Evolutionary conservation across 2,888 invertebrate genomes (phyloP).

Genomic region (Drosophila fulvimacula): DNA sequence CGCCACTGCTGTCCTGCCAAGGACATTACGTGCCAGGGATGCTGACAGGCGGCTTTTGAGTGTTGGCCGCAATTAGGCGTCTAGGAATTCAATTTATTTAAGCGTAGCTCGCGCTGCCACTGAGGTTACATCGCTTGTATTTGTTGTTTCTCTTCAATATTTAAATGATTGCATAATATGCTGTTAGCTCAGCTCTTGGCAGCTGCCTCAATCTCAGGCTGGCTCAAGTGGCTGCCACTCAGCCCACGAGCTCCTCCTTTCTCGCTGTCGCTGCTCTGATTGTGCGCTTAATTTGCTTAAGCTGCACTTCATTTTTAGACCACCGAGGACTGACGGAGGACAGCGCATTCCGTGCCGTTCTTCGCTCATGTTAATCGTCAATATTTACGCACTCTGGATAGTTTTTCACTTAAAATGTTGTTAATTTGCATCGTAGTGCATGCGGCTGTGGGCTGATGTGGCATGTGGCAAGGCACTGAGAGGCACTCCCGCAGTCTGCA

Average conservation of each 20-base stretch:
- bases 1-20: slow-evolving; percentile 34
- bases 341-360: background rate
- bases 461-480: slow-evolving; percentile 7
- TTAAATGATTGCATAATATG: slow-evolving; percentile 76
- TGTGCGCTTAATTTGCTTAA: slow-evolving; percentile 77
- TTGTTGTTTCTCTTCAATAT: slow-evolving; percentile 47
- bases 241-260: slow-evolving; percentile 2
- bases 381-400: slow-evolving; percentile 62
- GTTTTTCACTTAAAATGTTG: slow-evolving; percentile 71
- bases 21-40: slow-evolving; percentile 65
- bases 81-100: slow-evolving; percentile 77
- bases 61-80: slow-evolving; percentile 75
- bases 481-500: slow-evolving; percentile 16
- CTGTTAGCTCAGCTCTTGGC: slow-evolving; percentile 20
- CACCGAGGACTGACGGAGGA: slow-evolving; percentile 1
- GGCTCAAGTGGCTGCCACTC: background rate
- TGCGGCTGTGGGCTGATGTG: slow-evolving; percentile 54
- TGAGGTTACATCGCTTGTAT: slow-evolving; percentile 16
- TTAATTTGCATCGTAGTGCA: slow-evolving; percentile 72
- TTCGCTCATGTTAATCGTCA: slow-evolving; percentile 46
- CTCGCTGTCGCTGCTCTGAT: slow-evolving; percentile 42
- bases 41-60: slow-evolving; percentile 63
- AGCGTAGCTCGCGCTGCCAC: slow-evolving; percentile 22
- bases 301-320: slow-evolving; percentile 73
- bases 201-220: slow-evolving; percentile 39